These are phyloP conservation scores for Congeria kusceri DNA, from an alignment of 2,888 invertebrate genomes.

Conservation along the genomic window DNA sequence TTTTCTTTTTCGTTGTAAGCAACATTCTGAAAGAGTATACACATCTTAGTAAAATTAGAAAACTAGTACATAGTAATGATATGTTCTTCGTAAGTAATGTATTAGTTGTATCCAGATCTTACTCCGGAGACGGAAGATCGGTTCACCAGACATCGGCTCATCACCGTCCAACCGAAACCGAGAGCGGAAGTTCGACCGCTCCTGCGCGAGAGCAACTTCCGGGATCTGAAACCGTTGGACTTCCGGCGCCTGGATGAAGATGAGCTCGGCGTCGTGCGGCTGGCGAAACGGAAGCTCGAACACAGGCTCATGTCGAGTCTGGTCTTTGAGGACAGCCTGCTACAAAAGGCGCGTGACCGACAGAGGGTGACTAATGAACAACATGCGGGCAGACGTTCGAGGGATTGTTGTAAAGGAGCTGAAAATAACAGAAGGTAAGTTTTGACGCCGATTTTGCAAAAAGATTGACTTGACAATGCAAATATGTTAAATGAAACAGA, in stretches of 20 bases:
- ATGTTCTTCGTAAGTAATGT: no score
- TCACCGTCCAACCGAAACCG: neutral
- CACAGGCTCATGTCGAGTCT: conserved; percentile 28
- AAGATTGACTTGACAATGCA: no score
- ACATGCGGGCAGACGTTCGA: neutral
- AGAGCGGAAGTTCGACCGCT: neutral
- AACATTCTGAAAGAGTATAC: no score
- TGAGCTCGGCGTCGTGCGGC: conserved; percentile 12
- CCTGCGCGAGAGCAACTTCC: neutral
- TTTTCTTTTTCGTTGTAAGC: no score
- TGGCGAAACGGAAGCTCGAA: conserved; percentile 46
- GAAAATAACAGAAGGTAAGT: neutral
- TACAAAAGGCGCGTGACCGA: neutral
- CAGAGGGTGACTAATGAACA: neutral
- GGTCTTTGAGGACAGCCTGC: conserved; percentile 23
- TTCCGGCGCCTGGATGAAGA: neutral
- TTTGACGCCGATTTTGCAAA: no score
- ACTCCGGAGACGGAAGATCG: no score
- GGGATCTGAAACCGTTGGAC: neutral
- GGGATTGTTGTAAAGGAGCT: neutral
- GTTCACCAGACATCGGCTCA: no score
- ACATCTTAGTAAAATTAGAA: no score
- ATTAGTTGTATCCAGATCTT: no score
- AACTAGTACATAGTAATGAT: no score
- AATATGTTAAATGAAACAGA: no score